Base-by-base conservation (phyloP, 2,888 invertebrate species). In the Machimus atricapillus region DNA sequence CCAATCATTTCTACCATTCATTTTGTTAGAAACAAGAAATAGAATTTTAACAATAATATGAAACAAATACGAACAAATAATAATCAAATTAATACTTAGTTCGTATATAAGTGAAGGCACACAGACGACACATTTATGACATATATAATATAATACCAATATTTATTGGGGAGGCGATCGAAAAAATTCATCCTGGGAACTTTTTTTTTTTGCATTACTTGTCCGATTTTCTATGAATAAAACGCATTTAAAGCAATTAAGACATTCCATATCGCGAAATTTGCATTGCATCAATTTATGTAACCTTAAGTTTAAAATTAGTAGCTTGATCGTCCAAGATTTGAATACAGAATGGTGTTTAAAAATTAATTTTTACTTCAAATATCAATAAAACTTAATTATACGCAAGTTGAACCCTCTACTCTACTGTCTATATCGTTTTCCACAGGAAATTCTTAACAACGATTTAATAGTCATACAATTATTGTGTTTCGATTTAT, bases 31-130 rank as follows among this genome's bases (percentile, higher is more conserved):
- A 52, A 82, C 14, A 56, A 82, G 19, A 66, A 58, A 83, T 83
- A 83, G 23, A 56, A 34, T 52, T 52, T 34, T 27, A 81, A 23
- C 23, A 52, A 52, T 88, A 87, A 91, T 92, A 92, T 92, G 92
- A 92, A 91, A 91, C 92, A 92, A 92, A 92, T 92, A 92, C 92
- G 92, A 92, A 90, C 91, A 91, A 91, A 92, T 92, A 92, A 92
- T 91, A 92, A 92, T 92, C 92, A 89, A 91, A 91, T 91, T 91
- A 91, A 92, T 91, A 88, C 56, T 87, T 86, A 76, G 85, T 52
- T 46, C 23, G 56, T 89, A 87, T 89, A 87, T 78, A 87, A 86
- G 74, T 27, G 78, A 85, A 81, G 86, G 86, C 56, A 87, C 74
- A 87, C 81, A 87, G 52, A 77, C 83, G 58, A 74, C 66, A 83